Evolutionary conservation across 2,113 vertebrate species (phyloP).

Genomic region (Holacanthus passer): DNA sequence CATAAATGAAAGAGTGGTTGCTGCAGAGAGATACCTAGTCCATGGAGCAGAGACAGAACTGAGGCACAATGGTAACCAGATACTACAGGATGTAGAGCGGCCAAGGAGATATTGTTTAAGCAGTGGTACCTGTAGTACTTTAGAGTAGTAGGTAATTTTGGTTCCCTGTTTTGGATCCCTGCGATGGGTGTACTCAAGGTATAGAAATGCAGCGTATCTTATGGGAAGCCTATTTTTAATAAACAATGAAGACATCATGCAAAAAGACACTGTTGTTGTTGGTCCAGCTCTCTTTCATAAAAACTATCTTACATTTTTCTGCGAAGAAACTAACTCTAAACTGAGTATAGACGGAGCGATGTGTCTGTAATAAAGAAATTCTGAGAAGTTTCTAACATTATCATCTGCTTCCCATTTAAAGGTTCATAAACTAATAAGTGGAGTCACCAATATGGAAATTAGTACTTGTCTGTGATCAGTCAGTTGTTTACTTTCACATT

Average conservation of each 20-base stretch:
- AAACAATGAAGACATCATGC: neutral
- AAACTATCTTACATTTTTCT: neutral
- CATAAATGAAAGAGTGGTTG: neutral
- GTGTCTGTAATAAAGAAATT: neutral
- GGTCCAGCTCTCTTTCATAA: neutral
- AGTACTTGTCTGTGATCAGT: too few species aligned
- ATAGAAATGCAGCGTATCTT: neutral
- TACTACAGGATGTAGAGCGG: slow-evolving; percentile 8
- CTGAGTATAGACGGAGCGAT: too few species aligned
- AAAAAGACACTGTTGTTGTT: neutral
- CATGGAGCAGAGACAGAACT: neutral
- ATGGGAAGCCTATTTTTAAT: neutral
- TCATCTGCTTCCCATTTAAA: neutral
- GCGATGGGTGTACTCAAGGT: neutral
- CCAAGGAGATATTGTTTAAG: neutral
- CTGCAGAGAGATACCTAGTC: neutral
- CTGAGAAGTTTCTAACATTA: neutral
- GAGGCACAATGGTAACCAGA: neutral
- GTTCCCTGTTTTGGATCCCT: neutral
- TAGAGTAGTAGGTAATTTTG: neutral
- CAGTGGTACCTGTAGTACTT: neutral
- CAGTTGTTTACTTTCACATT: too few species aligned
- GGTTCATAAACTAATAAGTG: neutral
- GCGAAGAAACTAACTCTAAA: neutral
- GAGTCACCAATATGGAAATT: neutral